Percentiles rank a stretch among this genome's conserved stretches.
These are phyloP conservation scores for Volucella inflata DNA, from an alignment of 2,888 invertebrate species.

Conservation along the genomic window DNA sequence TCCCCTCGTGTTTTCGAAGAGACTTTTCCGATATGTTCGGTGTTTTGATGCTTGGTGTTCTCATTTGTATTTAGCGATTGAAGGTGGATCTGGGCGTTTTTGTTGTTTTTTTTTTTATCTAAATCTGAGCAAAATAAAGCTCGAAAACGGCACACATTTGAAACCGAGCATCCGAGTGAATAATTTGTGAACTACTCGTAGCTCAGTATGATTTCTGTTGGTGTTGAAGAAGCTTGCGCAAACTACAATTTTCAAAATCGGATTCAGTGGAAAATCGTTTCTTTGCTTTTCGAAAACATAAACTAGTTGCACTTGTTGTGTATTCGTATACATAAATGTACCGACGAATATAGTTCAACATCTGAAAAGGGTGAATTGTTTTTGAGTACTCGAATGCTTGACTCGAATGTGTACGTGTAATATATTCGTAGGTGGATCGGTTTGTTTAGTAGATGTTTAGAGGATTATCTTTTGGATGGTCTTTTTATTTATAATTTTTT, in stretches of 20 bases:
- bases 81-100: constrained; percentile 2
- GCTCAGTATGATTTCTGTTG: no score
- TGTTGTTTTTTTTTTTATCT: background rate
- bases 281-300: constrained; percentile 10
- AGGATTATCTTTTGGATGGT: constrained; percentile 11
- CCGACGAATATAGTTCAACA: background rate
- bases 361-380: background rate
- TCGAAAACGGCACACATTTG: constrained; percentile 2
- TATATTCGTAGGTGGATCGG: constrained; percentile 7
- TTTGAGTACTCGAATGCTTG: background rate
- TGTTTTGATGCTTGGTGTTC: background rate
- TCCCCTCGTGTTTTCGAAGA: constrained; percentile 78
- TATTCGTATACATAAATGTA: background rate
- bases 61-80: constrained; percentile 30
- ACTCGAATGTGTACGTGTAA: background rate
- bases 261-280: background rate
- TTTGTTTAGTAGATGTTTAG: constrained; percentile 20
- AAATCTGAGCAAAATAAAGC: constrained; percentile 46
- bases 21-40: no score
- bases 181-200: constrained; percentile 34
- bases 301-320: constrained; percentile 23
- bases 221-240: constrained; percentile 40
- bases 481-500: constrained; percentile 33
- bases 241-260: constrained; percentile 12
- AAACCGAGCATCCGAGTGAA: constrained; percentile 63